A percentile compares a stretch with the other conserved stretches of the same genome.
Evolutionary conservation across 2,888 invertebrate species (phyloP).

Genomic region (Empis stercorea): DNA sequence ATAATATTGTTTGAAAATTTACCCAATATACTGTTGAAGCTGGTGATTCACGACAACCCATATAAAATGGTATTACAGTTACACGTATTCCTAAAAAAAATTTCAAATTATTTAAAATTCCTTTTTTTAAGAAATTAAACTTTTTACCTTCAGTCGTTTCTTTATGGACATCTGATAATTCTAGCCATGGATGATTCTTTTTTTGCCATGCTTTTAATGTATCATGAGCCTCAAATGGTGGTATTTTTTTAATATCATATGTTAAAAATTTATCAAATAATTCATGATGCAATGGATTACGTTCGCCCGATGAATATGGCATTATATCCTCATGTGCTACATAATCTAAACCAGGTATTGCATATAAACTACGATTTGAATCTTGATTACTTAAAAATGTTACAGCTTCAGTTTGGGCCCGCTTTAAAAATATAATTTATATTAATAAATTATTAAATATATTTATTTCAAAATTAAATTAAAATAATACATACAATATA

Average conservation of each 20-base stretch:
- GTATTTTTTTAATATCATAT: conserved; percentile 64
- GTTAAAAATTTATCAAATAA: conserved; percentile 90
- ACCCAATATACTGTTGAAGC: conserved; percentile 80
- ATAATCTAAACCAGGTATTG: conserved; percentile 94
- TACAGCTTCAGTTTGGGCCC: conserved; percentile 96
- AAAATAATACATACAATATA: conserved; percentile 46
- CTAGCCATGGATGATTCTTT: conserved; percentile 94
- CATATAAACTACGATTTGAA: conserved; percentile 85
- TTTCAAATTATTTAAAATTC: conserved; percentile 6
- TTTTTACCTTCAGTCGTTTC: conserved; percentile 80
- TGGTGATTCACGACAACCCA: conserved; percentile 88
- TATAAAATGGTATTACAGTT: conserved; percentile 97
- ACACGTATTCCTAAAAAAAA: conserved; percentile 50
- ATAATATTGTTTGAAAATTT: conserved; percentile 3
- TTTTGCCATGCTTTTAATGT: conserved; percentile 92
- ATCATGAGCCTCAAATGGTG: conserved; percentile 77
- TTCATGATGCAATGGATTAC: conserved; percentile 85
- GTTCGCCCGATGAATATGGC: conserved; percentile 82
- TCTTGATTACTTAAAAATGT: conserved; percentile 95
- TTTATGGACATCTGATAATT: conserved; percentile 90
- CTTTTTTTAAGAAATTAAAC: no score
- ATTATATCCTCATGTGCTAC: conserved; percentile 96
- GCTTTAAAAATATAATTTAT: conserved; percentile 36
- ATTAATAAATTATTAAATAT: not conserved
- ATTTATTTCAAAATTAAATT: not conserved